Evolutionary conservation across 2,797 vertebrate genomes (phyloP).

Genomic region (Cyprinella venusta): DNA sequence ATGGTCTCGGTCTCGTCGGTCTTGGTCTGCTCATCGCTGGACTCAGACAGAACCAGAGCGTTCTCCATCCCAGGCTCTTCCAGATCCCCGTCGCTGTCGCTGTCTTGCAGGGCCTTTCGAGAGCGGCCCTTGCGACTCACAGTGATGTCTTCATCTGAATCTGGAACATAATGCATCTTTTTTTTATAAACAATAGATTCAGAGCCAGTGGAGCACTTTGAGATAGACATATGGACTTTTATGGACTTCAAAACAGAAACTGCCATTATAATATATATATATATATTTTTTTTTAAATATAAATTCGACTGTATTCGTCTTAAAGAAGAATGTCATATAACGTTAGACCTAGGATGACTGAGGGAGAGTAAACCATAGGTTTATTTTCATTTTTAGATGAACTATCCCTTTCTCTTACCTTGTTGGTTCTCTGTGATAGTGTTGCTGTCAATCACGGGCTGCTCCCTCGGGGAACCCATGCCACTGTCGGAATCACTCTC

Average conservation of each 20-base stretch:
- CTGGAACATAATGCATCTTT: slow-evolving; percentile 64
- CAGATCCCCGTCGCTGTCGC: slow-evolving; percentile 86
- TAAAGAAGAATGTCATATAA: no score
- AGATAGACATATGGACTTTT: no score
- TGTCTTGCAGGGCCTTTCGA: slow-evolving; percentile 85
- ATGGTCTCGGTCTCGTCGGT: slow-evolving; percentile 6
- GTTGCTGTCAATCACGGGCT: slow-evolving; percentile 41
- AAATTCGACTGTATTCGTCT: no score
- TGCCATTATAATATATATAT: no score
- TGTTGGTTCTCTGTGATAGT: slow-evolving; percentile 53
- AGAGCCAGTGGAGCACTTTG: no score
- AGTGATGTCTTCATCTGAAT: slow-evolving; percentile 86
- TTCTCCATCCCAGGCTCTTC: slow-evolving; percentile 59
- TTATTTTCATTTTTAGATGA: no score
- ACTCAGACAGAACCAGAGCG: slow-evolving; percentile 70
- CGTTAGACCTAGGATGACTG: no score
- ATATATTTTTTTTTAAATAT: no score
- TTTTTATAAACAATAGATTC: no score
- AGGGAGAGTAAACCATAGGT: no score
- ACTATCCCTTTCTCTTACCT: slow-evolving; percentile 63
- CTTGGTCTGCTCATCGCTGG: slow-evolving; percentile 69
- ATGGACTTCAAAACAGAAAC: no score
- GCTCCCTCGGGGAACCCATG: slow-evolving; percentile 76
- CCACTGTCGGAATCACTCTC: slow-evolving; percentile 80
- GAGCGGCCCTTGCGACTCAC: slow-evolving; percentile 79